Conservation (phyloP, 2,113 vertebrate species). For the Lampris megalopsis region DNA sequence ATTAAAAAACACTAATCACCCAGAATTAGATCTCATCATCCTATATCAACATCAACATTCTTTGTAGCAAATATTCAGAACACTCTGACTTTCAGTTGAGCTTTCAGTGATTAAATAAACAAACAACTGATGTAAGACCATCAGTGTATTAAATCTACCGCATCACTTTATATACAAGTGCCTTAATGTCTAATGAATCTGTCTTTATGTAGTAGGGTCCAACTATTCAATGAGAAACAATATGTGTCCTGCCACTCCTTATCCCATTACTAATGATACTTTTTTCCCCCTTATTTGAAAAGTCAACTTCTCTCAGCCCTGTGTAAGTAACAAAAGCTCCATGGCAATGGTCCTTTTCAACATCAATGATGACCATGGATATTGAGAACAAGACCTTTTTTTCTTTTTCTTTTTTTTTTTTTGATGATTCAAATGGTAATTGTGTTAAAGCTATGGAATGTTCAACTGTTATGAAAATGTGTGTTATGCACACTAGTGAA, state of each 20-base stretch:
- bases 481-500: background rate
- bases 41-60: background rate
- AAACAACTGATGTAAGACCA: too few relatives aligned
- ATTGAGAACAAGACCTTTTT: background rate
- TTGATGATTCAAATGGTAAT: background rate
- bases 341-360: too few relatives aligned
- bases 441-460: background rate
- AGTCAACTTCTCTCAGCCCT: too few relatives aligned
- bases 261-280: too few relatives aligned
- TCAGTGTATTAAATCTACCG: too few relatives aligned
- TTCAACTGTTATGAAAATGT: conserved; percentile 26
- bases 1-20: background rate
- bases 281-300: too few relatives aligned
- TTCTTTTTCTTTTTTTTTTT: background rate
- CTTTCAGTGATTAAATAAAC: background rate
- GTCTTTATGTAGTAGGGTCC: too few relatives aligned
- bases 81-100: background rate
- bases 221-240: background rate
- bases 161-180: too few relatives aligned
- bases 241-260: too few relatives aligned
- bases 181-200: too few relatives aligned
- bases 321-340: too few relatives aligned
- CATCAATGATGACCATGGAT: background rate
- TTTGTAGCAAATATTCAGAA: background rate
- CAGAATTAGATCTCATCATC: background rate